A percentile compares a stretch with the other conserved stretches of the same genome.
These are phyloP conservation scores for Cebuella pygmaea DNA, from an alignment of 2,797 vertebrate species.

Conservation along the genomic window DNA sequence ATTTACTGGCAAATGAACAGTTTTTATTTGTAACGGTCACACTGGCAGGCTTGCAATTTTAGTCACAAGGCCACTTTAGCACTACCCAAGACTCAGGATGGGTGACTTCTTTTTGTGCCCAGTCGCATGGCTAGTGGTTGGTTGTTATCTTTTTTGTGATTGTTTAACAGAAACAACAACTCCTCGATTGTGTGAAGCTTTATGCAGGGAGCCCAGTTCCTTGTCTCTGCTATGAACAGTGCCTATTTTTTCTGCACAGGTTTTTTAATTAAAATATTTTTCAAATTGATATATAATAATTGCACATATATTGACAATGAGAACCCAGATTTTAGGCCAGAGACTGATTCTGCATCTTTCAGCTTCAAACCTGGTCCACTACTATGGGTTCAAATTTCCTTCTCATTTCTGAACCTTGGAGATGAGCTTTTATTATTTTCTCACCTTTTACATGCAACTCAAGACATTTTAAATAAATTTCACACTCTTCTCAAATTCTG, in stretches of 20 bases:
- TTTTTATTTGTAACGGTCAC: neutral
- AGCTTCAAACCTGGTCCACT: neutral
- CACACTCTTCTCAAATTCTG: neutral
- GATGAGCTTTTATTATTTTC: neutral
- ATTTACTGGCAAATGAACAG: neutral
- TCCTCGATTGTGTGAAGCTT: neutral
- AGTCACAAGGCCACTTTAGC: neutral
- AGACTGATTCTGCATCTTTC: neutral
- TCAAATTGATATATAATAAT: neutral
- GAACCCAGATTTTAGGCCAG: neutral
- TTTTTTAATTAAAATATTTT: neutral
- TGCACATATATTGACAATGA: neutral
- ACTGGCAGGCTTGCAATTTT: neutral
- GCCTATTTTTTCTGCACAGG: neutral
- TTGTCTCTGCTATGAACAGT: neutral
- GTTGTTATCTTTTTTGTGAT: neutral
- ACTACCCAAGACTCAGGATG: neutral
- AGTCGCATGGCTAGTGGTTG: neutral
- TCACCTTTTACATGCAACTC: neutral
- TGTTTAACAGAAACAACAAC: neutral
- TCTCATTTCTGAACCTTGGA: neutral
- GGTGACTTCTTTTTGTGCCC: neutral
- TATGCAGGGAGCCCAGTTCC: neutral
- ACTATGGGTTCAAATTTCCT: neutral
- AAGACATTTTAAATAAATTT: neutral